Percentiles rank a stretch among this genome's conserved stretches.
phyloP scores from a whole-genome alignment of 2,888 invertebrate genomes.

The Cosmia trapezina region DNA sequence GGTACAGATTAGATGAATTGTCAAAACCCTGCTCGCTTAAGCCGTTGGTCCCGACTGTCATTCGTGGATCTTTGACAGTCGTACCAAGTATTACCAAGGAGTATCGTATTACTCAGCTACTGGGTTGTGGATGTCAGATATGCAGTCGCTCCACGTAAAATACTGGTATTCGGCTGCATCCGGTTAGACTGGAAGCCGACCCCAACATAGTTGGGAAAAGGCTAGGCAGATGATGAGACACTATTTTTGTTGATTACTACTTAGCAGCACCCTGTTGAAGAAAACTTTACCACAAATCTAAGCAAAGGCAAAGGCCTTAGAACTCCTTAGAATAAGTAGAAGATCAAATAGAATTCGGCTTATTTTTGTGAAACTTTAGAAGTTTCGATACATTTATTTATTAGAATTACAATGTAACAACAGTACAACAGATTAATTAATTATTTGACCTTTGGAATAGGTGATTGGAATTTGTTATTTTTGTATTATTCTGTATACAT shows the following conservation, averaged over 20 bases:
- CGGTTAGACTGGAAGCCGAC: too few species aligned
- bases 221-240: too few species aligned
- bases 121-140: too few species aligned
- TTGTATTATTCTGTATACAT: not conserved
- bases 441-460: not conserved
- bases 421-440: not conserved
- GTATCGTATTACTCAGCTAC: too few species aligned
- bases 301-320: not conserved
- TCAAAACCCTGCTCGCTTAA: too few species aligned
- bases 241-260: not conserved
- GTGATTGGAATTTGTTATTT: not conserved
- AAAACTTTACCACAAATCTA: not conserved
- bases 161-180: too few species aligned
- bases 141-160: too few species aligned
- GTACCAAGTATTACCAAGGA: too few species aligned
- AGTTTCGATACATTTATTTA: not conserved
- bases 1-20: too few species aligned
- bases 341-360: slow-evolving; percentile 1
- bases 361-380: slow-evolving; percentile 9
- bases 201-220: too few species aligned
- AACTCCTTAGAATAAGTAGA: not conserved
- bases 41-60: too few species aligned
- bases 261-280: not conserved
- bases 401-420: not conserved
- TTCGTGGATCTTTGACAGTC: too few species aligned